Evolutionary conservation across 1,140 invertebrate species (phyloP).

Genomic region (Drosophila ficusphila): DNA sequence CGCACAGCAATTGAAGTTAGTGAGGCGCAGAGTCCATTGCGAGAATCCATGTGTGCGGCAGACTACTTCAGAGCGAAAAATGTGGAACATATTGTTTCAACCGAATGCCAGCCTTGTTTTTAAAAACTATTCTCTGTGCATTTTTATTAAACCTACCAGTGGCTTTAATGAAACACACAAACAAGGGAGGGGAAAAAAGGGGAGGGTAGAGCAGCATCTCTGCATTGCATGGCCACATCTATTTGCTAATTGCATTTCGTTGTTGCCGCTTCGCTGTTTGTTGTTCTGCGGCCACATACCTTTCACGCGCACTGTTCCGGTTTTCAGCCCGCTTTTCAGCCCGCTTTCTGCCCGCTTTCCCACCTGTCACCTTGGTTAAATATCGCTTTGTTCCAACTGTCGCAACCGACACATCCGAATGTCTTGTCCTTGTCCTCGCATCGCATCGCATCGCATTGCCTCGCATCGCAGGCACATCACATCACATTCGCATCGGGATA

Average conservation of each 20-base stretch:
- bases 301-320: constrained; percentile 54
- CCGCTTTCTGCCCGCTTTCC: constrained; percentile 6
- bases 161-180: constrained; percentile 71
- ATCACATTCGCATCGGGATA: constrained; percentile 4
- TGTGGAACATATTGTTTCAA: constrained; percentile 46
- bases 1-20: constrained; percentile 53
- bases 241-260: constrained; percentile 80
- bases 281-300: constrained; percentile 60
- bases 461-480: constrained; percentile 21
- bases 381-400: constrained; percentile 58
- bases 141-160: constrained; percentile 75
- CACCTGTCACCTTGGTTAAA: constrained; percentile 64
- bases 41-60: constrained; percentile 36
- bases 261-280: constrained; percentile 49
- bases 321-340: too few relatives aligned
- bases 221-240: constrained; percentile 59
- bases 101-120: constrained; percentile 44
- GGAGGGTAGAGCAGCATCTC: constrained; percentile 2
- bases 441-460: constrained; percentile 33
- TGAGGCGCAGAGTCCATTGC: constrained; percentile 67
- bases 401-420: constrained; percentile 48
- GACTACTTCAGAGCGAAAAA: constrained; percentile 50
- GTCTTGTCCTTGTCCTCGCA: constrained; percentile 46
- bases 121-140: constrained; percentile 71
- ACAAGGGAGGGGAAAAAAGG: background rate